Base-by-base conservation (phyloP, 2,113 vertebrate genomes). In the Tetraodon nigroviridis region DNA sequence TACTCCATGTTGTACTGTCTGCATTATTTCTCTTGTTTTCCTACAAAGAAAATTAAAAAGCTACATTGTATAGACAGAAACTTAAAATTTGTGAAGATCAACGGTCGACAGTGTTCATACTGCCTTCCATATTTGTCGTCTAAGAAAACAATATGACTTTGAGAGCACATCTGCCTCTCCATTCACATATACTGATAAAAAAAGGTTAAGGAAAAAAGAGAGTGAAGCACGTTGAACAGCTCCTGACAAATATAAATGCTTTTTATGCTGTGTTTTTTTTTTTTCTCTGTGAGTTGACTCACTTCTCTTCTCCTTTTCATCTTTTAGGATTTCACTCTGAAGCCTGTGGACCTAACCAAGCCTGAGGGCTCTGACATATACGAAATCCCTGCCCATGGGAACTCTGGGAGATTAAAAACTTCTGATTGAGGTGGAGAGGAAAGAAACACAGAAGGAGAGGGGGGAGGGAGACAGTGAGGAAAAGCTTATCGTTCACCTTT, bases 311-410 rank as follows among this genome's bases (percentile, higher is more conserved):
- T 76, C 76, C 81, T 85, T 81, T 88, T 83, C 85, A 80, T 88
- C 79, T 89, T 87, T 58, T 73, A 91, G 90, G 82, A 87, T 79
- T 71, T 83, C 68, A 53, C 74, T 73, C 42, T 60, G 71, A 80
- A 79, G 71, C 80, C 73, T 58, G 70, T 70, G 70, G 85, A 86
- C 80, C 79, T 73, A 76, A 80, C 76, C 68, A 54, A 72, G 64
- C 85, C 78, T 71, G 61, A 75, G 71, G 78, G 70, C 76, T 77
- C 76, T 82, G 74, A 80, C 82, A 85, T 73, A 85, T 56, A 82
- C 78, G 64, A 73, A 76, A 70, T 81, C 80, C 75, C 58, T 75
- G 76, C 76, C 76, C 75, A 60, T 64, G 80, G 76, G 79, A 85
- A 73, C 47, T 27, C 6, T 47, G 29, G 61, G 52, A 81, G 84